Conservation (phyloP, 1,140 invertebrate genomes). For the Heliothis subflexa region DNA sequence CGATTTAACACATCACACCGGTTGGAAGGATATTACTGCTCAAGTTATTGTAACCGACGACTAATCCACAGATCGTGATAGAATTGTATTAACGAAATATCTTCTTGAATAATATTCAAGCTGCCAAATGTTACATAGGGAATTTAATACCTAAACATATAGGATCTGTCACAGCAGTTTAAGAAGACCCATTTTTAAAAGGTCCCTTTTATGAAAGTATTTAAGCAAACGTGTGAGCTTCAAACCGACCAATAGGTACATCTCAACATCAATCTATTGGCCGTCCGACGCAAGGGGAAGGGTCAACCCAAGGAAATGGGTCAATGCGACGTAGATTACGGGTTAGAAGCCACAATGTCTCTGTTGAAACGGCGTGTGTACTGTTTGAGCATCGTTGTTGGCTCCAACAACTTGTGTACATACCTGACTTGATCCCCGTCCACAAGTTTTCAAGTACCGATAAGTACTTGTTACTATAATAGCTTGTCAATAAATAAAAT, state of each 20-base stretch:
- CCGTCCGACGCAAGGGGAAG: neutral
- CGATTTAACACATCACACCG: conserved; percentile 5
- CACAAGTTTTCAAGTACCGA: conserved; percentile 11
- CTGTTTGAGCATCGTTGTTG: neutral
- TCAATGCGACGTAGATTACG: conserved; percentile 15
- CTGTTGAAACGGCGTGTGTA: neutral
- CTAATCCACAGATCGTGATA: neutral
- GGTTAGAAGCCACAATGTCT: conserved; percentile 32
- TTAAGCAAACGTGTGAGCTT: no score
- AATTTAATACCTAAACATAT: no score
- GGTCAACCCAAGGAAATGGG: conserved; percentile 15
- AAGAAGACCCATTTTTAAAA: no score
- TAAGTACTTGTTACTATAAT: conserved; percentile 13
- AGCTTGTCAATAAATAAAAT: conserved; percentile 20
- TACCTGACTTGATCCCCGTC: conserved; percentile 8
- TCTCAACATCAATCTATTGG: neutral
- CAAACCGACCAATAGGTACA: neutral
- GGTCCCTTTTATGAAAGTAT: no score
- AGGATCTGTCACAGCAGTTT: no score
- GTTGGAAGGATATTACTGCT: conserved; percentile 4
- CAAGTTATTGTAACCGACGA: neutral
- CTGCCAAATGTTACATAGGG: no score
- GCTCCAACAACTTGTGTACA: neutral
- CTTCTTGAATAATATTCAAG: no score
- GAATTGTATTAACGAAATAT: no score